Evolutionary conservation across 2,888 invertebrate genomes (phyloP), one percentile per base, ranked within the genome.

Genomic region (Antitype chi): DNA sequence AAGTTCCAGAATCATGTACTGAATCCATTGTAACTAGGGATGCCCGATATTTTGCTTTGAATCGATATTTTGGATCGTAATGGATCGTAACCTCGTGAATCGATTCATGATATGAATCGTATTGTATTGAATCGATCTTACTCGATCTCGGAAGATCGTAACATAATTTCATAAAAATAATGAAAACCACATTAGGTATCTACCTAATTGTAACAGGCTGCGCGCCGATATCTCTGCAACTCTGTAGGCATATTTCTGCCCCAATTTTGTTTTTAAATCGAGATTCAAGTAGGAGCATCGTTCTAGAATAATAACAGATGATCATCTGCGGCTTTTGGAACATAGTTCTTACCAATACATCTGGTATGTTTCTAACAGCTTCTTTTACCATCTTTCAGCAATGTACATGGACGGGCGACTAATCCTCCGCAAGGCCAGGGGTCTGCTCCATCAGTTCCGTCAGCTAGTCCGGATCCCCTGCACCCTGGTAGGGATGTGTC

Each of bases 341-440:
- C n/a, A n/a, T 20, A 28, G 13, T 32, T 23, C 6, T 60, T 32
- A 11, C 6, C 28, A 60, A 20, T 28, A 28, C 23, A 38, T 15
- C 15, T 63, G 23, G 1, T 13, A n/a, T 38, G 4, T 28, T 59
- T 38, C 20, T 71, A 72, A 72, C 53, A 55, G 15, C 15, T 62
- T 20, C 4, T 38, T 60, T 32, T 63, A 1, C 20, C 17, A 43
- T 55, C 13, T 92, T 93, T 68, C 93, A 97, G 99, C 99, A 38
- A 99, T 99, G 98, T 99, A 99, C 93, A 99, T 99, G 99, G 99
- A 99, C 93, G 99, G 99, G 0, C 98, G 98, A 63, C 96, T 99
- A 28, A 99, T 99, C 76, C 96, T 99, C 53, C 97, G 98, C 83
- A 99, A 99, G 96, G 99, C 99, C 0, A 97, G 99, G 75, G 99